Base-by-base conservation (phyloP, 2,113 vertebrate genomes). In the Speoplatyrhinus poulsoni region DNA sequence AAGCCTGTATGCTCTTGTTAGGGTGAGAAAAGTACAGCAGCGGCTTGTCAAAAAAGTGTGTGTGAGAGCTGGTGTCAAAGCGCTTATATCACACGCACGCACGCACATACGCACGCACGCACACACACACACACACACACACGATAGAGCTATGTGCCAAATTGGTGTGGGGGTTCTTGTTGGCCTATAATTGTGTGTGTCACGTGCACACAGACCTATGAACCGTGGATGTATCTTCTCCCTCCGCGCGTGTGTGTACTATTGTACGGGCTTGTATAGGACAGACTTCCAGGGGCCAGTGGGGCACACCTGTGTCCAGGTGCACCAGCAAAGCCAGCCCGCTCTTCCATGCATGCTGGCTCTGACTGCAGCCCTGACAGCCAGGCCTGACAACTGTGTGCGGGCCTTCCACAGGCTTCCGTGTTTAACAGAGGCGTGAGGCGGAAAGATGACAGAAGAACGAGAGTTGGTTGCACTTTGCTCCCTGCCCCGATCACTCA, bases 11-110 rank as follows among this genome's bases (percentile, higher is more conserved):
- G 84, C 82, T 82, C 73, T 82, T 85, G 79, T 87, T 56, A 49
- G 67, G 81, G 84, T 85, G 82, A 85, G 79, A 87, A 88, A 81
- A 85, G 85, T 85, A 83, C 86, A 77, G 78, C 76, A 3, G 74
- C 26, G 78, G 79, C 65, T 77, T 85, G 84, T 84, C 62, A 80
- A 2, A 26, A 26, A 74, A 53, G 58, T 67, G 83, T 79, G 72
- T 58, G 48, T 55, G 60, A 68, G 76, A 68, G 49, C 58, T 52
- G 65, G 64, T 79, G 81, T 85, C 67, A 76, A 72, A 73, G 71
- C 63, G 68, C 48, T 81, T 76, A 80, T 36, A 72, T 61, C 69
- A 59, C 0, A 0, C 9, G 13, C 64, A 54, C 54, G 15, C 60
- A 67, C 72, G 63, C 73, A 72, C 47, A 71, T 53, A 72, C 48